phyloP scores from a whole-genome alignment of 1,140 invertebrate genomes.

The Drosophila lowei region DNA sequence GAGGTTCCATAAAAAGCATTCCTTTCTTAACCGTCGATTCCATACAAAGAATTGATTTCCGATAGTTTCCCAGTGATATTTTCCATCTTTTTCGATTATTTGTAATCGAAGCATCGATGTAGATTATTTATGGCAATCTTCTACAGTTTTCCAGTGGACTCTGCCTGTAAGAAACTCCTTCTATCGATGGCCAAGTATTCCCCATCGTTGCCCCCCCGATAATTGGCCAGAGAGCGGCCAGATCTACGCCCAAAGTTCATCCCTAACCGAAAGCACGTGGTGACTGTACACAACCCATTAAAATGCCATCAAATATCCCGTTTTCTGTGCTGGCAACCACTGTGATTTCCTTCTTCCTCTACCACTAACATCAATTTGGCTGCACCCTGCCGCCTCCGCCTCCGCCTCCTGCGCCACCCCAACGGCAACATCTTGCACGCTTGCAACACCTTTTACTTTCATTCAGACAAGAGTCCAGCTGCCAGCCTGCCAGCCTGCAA shows the following conservation, averaged over 20 bases:
- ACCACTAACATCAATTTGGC: slow-evolving; percentile 45
- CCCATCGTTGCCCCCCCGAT: neutral
- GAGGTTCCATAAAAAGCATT: neutral
- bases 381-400: slow-evolving; percentile 6
- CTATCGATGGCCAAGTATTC: no score
- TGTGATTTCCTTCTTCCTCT: slow-evolving; percentile 36
- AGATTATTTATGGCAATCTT: no score
- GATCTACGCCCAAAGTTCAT: no score
- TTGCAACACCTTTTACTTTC: slow-evolving; percentile 77
- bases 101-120: no score
- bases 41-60: no score
- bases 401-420: no score
- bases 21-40: no score
- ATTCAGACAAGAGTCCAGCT: slow-evolving; percentile 58
- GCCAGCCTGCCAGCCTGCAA: slow-evolving; percentile 14
- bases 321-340: slow-evolving; percentile 8
- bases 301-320: slow-evolving; percentile 37
- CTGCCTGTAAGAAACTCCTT: no score
- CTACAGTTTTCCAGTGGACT: no score
- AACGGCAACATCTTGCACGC: slow-evolving; percentile 1
- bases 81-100: no score
- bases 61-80: no score
- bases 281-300: slow-evolving; percentile 14
- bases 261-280: neutral
- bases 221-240: no score